Base-by-base conservation (phyloP, 2,888 invertebrate genomes). In the Rhimphoctona megacephalus region DNA sequence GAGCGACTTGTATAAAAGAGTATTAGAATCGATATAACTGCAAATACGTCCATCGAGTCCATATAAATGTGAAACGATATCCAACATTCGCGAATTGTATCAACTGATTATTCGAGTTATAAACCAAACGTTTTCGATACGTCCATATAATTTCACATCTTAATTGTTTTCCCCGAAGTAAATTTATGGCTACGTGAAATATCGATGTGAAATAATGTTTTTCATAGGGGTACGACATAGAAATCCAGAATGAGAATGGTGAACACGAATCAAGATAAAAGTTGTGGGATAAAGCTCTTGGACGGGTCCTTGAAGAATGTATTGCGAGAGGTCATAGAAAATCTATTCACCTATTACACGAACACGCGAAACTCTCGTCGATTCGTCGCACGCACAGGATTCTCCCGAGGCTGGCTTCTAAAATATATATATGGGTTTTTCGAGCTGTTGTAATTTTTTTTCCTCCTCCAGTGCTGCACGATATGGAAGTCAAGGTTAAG, bases 271-370 rank as follows among this genome's bases (percentile, higher is more conserved):
- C n/a, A 52, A n/a, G 72, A 22, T 11, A 36, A 66, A 57, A 78
- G 64, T 78, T 78, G 19, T 17, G 72, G 66, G 72, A 64, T 54
- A 39, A 54, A 57, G 66, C 33, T 39, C 70, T 64, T 33, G 52
- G 5, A 74, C 22, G 36, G 39, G 43, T 43, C 25, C 73, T 43
- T 17, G 66, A n/a, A 76, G 19, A 54, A 22, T 52, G 46, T 33
- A 30, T 76, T 43, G 69, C 46, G 77, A 82, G 64, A 17, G 81
- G 73, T 77, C 83, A 77, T 61, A 49, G 49, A 61, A 77, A 77
- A 77, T 83, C 83, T 70, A 70, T 77, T 43, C 46, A 69, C 54
- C 54, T 25, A 54, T 54, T 22, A 22, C 22, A 22, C 54, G 54
- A 43, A 54, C 54, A 54, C 54, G 54, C 54, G 22, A 54, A 57